Evolutionary conservation across 2,797 vertebrate species (phyloP), one percentile per base, ranked within the genome.

Genomic region (Ceyx erithaca): DNA sequence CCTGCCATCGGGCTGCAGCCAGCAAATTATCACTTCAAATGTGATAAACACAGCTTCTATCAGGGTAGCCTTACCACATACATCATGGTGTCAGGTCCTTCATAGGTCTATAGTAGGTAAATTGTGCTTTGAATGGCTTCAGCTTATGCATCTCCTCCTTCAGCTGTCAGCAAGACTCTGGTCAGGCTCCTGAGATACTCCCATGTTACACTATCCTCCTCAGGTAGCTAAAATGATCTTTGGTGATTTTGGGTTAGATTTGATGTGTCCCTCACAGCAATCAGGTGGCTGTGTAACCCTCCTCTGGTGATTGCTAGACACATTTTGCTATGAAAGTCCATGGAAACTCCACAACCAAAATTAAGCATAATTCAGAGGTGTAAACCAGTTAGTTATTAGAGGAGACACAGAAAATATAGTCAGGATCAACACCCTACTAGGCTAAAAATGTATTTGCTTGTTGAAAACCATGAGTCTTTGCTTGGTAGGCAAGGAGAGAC

Each of bases 41-140:
- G 2, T 4, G 19, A 67, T 8, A 83, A 83, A 55, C 5, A n/a
- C 4, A n/a, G 3, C 6, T 61, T 33, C 37, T 40, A 0, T 40
- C 7, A 28, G 12, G n/a, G 15, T 18, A 58, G 28, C 12, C 12
- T 75, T 81, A 41, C 63, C 9, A 1, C 30, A 7, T 7, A 23
- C 8, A 46, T 6, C 14, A 26, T 3, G 1, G 25, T 8, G 33
- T 6, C 43, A 21, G 10, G 17, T 15, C 10, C 57, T 69, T 67
- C 31, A 11, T 0, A 18, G 19, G 5, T 30, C 6, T 40, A 40
- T 40, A 40, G 14, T 40, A 40, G 37, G 6, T 40, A 40, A 40
- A 40, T 14, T 0, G 1, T 5, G 18, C 62, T 73, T 55, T 76
- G 35, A 84, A 57, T 3, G 2, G 5, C 33, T 82, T 82, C 14